phyloP scores from a whole-genome alignment of 2,113 vertebrate species.

The Talpa occidentalis region DNA sequence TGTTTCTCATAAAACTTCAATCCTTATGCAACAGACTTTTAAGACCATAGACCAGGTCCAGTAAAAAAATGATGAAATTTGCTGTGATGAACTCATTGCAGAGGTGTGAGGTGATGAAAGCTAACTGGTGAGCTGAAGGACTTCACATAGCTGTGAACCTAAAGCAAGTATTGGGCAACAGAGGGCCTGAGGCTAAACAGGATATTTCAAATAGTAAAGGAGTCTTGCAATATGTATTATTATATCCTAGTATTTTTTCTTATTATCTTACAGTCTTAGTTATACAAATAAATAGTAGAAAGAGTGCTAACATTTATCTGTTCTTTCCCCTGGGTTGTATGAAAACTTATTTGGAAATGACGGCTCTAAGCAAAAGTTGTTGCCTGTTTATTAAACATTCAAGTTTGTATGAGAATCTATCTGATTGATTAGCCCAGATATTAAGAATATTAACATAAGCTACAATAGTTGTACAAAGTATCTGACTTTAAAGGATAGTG shows the following conservation, averaged over 20 bases:
- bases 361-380: neutral
- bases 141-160: neutral
- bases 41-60: neutral
- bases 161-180: neutral
- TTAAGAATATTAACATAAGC: neutral
- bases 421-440: neutral
- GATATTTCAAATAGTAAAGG: neutral
- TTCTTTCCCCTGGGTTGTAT: too few relatives aligned
- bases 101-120: neutral
- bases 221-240: neutral
- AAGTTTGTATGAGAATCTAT: neutral
- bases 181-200: neutral
- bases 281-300: too few relatives aligned
- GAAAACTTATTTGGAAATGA: neutral
- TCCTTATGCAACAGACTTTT: neutral
- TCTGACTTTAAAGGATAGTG: neutral
- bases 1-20: conserved; percentile 18
- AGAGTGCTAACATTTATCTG: too few relatives aligned
- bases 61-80: neutral
- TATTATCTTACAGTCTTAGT: too few relatives aligned
- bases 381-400: neutral
- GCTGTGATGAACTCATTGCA: neutral
- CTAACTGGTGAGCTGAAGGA: neutral
- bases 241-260: neutral
- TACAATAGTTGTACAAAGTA: neutral